Percentiles rank a stretch among this genome's conserved stretches.
Evolutionary conservation across 2,113 vertebrate species (phyloP).

Genomic region (Anas platyrhynchos): DNA sequence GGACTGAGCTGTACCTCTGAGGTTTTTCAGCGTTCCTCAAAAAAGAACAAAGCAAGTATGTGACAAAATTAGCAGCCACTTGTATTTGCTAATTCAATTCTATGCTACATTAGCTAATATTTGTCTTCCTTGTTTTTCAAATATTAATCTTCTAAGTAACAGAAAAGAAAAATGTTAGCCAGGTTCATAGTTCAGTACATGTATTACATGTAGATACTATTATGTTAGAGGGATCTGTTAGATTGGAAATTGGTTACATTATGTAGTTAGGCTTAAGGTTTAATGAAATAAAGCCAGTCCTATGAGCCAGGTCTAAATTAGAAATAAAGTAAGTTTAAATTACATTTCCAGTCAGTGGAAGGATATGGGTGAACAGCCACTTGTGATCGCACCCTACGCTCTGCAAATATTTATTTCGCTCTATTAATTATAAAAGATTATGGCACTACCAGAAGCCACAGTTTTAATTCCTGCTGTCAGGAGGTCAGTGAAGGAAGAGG

Average conservation of each 20-base stretch:
- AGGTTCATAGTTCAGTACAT: not conserved
- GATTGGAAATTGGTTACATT: not conserved
- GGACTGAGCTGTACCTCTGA: not conserved
- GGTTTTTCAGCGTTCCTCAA: not conserved
- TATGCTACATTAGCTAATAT: not conserved
- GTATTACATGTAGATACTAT: not conserved
- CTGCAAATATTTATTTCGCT: constrained; percentile 22
- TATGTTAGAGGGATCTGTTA: not conserved
- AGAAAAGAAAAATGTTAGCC: not conserved
- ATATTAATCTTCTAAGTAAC: not conserved
- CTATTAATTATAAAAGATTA: not conserved
- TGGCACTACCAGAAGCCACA: not conserved
- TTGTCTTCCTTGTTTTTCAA: not conserved
- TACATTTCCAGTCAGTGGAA: not conserved
- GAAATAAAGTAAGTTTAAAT: constrained; percentile 15
- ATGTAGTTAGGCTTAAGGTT: constrained; percentile 7
- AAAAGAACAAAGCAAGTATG: not conserved
- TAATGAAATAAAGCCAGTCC: not conserved
- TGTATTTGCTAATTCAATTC: not conserved
- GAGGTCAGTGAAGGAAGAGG: not conserved
- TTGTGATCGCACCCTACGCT: not conserved
- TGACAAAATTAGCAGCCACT: not conserved
- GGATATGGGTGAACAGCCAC: not conserved
- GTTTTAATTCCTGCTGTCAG: not conserved
- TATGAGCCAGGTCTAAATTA: not conserved